Evolutionary conservation across 1,140 invertebrate species (phyloP).

Genomic region (Mamestra configurata): DNA sequence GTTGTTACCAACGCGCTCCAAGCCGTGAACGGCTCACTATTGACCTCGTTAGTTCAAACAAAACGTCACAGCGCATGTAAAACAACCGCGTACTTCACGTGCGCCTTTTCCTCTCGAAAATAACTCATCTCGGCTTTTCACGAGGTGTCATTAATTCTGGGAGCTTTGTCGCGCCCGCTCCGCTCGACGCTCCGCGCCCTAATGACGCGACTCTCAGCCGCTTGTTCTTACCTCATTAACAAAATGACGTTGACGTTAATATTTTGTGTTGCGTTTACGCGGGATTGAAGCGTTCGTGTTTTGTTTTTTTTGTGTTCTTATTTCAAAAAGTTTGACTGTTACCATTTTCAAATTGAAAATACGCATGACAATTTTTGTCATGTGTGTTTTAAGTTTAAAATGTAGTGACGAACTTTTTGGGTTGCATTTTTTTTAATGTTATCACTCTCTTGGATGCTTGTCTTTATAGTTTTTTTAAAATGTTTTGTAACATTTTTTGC

Average conservation of each 20-base stretch:
- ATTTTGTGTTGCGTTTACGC: slow-evolving; percentile 68
- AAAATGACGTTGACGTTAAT: slow-evolving; percentile 77
- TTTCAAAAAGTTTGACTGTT: slow-evolving; percentile 4
- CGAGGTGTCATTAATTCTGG: slow-evolving; percentile 85
- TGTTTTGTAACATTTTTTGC: neutral
- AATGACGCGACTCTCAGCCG: slow-evolving; percentile 77
- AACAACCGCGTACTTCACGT: slow-evolving; percentile 85
- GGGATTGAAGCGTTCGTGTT: slow-evolving; percentile 29
- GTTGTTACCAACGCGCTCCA: slow-evolving; percentile 76
- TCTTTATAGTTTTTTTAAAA: neutral
- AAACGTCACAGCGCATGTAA: slow-evolving; percentile 77
- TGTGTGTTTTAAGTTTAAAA: neutral
- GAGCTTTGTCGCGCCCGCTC: slow-evolving; percentile 71
- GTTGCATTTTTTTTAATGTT: neutral
- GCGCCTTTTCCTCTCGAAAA: slow-evolving; percentile 87
- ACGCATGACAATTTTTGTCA: neutral
- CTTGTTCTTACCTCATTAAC: slow-evolving; percentile 84
- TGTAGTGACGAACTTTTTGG: neutral
- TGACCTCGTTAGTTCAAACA: slow-evolving; percentile 87
- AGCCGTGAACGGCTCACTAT: slow-evolving; percentile 78
- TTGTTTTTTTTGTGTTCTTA: slow-evolving; percentile 30
- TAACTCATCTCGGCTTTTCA: slow-evolving; percentile 87
- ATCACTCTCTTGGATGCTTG: neutral
- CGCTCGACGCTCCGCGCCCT: slow-evolving; percentile 66
- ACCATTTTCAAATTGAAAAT: neutral